phyloP scores from a whole-genome alignment of 2,797 vertebrate genomes.

The Chlorospingus semifuscus region DNA sequence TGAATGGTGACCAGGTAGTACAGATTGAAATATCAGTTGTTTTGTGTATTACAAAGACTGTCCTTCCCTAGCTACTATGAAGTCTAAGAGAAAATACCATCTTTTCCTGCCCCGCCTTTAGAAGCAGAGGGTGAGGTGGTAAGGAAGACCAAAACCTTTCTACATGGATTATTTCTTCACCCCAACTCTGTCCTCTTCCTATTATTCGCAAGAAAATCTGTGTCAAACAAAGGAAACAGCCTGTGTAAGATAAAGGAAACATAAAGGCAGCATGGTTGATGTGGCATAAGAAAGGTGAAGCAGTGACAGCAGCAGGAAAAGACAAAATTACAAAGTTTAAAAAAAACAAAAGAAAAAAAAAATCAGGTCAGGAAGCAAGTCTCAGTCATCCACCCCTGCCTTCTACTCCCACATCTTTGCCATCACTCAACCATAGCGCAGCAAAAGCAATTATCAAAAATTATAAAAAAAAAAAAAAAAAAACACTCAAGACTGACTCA shows the following conservation, averaged over 20 bases:
- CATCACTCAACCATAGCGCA: fast-evolving
- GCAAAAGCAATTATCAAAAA: neutral
- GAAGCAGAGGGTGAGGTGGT: fast-evolving
- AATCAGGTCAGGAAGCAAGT: neutral
- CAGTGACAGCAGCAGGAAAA: neutral
- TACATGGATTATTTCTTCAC: neutral
- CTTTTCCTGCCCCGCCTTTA: neutral
- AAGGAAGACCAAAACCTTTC: neutral
- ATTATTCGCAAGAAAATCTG: neutral
- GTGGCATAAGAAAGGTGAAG: neutral
- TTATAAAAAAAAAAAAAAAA: neutral
- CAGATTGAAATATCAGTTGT: neutral
- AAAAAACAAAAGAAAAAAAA: neutral
- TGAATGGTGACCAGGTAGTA: neutral
- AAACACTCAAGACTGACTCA: neutral
- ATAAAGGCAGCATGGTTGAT: neutral
- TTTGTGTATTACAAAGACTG: neutral
- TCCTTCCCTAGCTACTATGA: neutral
- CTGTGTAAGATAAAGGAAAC: neutral
- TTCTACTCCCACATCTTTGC: neutral
- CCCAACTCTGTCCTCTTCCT: neutral
- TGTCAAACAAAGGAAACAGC: neutral
- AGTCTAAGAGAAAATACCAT: neutral
- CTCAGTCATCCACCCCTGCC: neutral
- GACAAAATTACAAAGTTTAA: neutral